Base-by-base conservation (phyloP, 2,797 vertebrate genomes). In the Diplodus puntazzo region DNA sequence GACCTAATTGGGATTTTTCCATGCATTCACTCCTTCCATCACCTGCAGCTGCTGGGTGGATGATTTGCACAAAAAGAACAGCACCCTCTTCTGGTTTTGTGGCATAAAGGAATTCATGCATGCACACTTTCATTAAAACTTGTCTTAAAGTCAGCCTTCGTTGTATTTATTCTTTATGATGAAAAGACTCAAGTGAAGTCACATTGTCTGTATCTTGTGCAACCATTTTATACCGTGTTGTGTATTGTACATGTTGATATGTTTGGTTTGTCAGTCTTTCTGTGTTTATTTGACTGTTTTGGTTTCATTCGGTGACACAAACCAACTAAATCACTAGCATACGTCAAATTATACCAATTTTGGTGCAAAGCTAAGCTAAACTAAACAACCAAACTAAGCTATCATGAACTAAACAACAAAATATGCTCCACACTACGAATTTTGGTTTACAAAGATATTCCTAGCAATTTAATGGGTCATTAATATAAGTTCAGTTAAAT, bases 21-120 rank as follows among this genome's bases (percentile, higher is more conserved):
- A 13, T 49, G 2, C 23, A 2, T 68, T 77, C 52, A 79, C 11
- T 61, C 39, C 21, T 54, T 62, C 27, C 16, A 66, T 52, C 45
- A 61, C 57, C 46, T 59, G 65, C 72, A 63, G 61, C 60, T 16
- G 62, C 17, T 43, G 50, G 10, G 63, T 5, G 27, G 7, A 52
- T 11, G 43, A 25, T 48, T 57, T 45, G 17, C 23, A 46, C 6
- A 3, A 17, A 6, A 58, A 21, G 7, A 61, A 43, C 16, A 52
- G 25, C n/a, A 13, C 13, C 27, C 13, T 53, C 60, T 43, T 18
- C 57, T n/a, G 25, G 23, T 13, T 5, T 34, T 17, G 8, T 27
- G 50, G 2, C 43, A 18, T 21, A 43, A 25, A 48, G 30, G 12
- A 64, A 57, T 21, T 1, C 39, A 54, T 34, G 34, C 34, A 34